Conservation (phyloP, 1,140 invertebrate genomes). For the Megalopta genalis region DNA sequence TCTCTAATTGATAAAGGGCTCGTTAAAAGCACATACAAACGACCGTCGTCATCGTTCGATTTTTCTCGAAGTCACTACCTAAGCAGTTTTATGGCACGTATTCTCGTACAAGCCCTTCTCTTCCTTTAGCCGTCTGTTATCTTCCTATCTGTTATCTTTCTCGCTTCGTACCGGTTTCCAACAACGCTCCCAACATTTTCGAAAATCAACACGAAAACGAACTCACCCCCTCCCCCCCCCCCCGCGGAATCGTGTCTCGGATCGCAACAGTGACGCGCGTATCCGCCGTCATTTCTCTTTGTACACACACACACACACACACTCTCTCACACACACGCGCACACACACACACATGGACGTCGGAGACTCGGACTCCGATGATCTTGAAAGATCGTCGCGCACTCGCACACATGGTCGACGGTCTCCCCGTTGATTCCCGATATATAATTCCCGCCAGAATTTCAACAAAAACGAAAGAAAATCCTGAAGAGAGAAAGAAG, state of each 20-base stretch:
- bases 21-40: conserved; percentile 63
- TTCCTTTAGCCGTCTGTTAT: not conserved
- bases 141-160: not conserved
- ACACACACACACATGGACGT: conserved; percentile 32
- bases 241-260: conserved; percentile 24
- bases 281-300: not conserved
- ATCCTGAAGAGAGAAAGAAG: not conserved
- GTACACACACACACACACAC: conserved; percentile 26
- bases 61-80: conserved; percentile 55
- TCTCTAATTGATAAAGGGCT: conserved; percentile 54
- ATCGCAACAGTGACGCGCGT: conserved; percentile 26
- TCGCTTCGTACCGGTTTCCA: not conserved
- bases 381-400: conserved; percentile 36
- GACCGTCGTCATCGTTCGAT: conserved; percentile 58
- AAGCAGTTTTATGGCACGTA: conserved; percentile 70
- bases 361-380: conserved; percentile 44
- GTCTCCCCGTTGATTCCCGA: conserved; percentile 46
- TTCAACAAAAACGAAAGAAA: not conserved
- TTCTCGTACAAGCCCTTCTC: conserved; percentile 57
- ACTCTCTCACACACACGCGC: no score
- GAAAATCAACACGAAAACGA: conserved; percentile 19
- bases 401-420: conserved; percentile 31
- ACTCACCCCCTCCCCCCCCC: no score
- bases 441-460: no score
- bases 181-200: conserved; percentile 7